Base-by-base conservation (phyloP, 2,888 invertebrate genomes). In the Plemyria rubiginata region DNA sequence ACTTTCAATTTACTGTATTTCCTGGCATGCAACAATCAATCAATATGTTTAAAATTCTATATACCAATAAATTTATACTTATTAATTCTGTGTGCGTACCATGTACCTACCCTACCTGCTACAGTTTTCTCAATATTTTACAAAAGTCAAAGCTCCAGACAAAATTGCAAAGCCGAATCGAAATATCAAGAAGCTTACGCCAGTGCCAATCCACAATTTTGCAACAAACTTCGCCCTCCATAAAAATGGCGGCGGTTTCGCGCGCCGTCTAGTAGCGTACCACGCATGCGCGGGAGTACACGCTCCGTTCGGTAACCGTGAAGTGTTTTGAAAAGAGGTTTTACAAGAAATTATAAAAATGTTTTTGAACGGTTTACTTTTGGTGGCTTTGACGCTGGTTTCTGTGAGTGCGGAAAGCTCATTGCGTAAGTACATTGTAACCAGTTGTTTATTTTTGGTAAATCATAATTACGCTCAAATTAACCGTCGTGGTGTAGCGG, bases 181-280 rank as follows among this genome's bases (percentile, higher is more conserved):
- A 59, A 56, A 49, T 15, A 52, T 48, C 48, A 32, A 48, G 38
- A 53, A 52, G 28, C 53, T 52, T 57, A 28, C 49, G 22, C 45
- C 46, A 60, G 40, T 32, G 22, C 45, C 46, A 60, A 48, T 53
- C 45, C 11, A 15, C 11, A 38, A 38, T 60, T 61, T 61, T 41
- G 60, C 61, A 51, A 55, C 12, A 11, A 46, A n/a, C 32, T 36
- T 43, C 32, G 36, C 5, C 32, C 54, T 43, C 29, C 54, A 76
- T 81, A 80, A 81, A 80, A 75, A 80, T 72, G 73, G 73, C 64
- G 55, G 66, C 4, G 2, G 15, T 16, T 56, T 60, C 74, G 79
- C 80, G 75, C 75, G 72, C 67, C 60, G 60, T 53, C 65, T 51
- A 70, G 69, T 71, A 60, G 45, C 43, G 22, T 2, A 46, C 15